phyloP scores from a whole-genome alignment of 2,888 invertebrate species.

The Drosophila vallismaia region DNA sequence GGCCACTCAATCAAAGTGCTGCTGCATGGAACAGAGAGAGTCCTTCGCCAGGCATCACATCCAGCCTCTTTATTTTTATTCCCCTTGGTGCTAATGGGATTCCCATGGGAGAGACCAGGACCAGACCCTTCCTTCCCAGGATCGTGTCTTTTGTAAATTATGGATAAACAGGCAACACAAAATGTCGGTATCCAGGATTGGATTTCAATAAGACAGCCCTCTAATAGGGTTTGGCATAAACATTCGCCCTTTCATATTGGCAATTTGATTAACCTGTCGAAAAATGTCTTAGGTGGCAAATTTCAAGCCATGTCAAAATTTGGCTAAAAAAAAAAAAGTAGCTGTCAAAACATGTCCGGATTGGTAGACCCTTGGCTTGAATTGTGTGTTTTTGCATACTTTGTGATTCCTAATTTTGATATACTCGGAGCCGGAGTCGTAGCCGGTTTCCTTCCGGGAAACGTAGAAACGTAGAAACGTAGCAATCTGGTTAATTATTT shows the following conservation, averaged over 20 bases:
- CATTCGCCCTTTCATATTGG: conserved; percentile 14
- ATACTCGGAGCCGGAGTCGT: not conserved
- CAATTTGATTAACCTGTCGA: conserved; percentile 61
- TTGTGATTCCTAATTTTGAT: conserved; percentile 36
- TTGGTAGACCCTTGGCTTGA: not conserved
- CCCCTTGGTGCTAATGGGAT: conserved; percentile 59
- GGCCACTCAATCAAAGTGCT: conserved; percentile 76
- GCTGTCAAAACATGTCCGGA: conserved; percentile 24
- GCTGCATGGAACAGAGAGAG: conserved; percentile 28
- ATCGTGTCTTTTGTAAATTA: conserved; percentile 48
- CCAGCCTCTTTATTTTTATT: not conserved
- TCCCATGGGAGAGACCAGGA: conserved; percentile 35
- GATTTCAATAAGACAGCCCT: conserved; percentile 48
- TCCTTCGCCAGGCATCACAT: conserved; percentile 5
- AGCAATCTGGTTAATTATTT: conserved; percentile 69
- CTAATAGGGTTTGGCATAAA: conserved; percentile 57
- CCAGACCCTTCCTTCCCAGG: not conserved
- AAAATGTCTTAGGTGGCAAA: conserved; percentile 30
- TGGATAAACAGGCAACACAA: conserved; percentile 27
- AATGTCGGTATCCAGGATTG: conserved; percentile 5
- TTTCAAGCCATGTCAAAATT: conserved; percentile 13
- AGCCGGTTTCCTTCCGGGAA: conserved; percentile 20
- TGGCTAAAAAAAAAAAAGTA: not conserved
- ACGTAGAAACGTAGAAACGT: conserved; percentile 5
- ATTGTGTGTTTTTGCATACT: conserved; percentile 24